phyloP scores from a whole-genome alignment of 2,888 invertebrate species.

The Deilephila porcellus region DNA sequence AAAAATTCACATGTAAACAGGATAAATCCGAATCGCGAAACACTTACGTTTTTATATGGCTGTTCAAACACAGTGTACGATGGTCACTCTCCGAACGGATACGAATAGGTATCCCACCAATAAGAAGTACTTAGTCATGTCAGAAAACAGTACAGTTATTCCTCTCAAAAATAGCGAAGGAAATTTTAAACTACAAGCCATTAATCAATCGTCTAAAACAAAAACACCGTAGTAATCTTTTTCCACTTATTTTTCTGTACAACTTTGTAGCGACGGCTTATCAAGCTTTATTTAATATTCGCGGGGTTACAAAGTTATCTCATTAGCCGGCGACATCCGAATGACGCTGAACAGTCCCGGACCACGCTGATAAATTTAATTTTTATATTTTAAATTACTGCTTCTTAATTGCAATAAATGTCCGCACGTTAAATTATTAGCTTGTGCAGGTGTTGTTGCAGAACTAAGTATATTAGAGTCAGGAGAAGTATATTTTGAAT shows the following conservation, averaged over 20 bases:
- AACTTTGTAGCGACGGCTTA: conserved; percentile 26
- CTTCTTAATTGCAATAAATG: conserved; percentile 11
- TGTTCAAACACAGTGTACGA: too few species aligned
- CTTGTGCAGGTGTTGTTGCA: neutral
- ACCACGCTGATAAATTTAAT: conserved; percentile 16
- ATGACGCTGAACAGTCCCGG: conserved; percentile 29
- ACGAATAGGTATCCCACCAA: too few species aligned
- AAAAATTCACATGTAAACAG: too few species aligned
- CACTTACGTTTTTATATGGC: too few species aligned
- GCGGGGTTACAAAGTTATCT: conserved; percentile 53
- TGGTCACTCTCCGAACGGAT: too few species aligned
- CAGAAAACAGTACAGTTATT: too few species aligned
- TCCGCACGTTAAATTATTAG: neutral
- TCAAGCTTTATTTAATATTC: conserved; percentile 49
- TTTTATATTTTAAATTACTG: conserved; percentile 17
- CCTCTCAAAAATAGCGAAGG: too few species aligned
- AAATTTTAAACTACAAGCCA: neutral
- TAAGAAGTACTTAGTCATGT: too few species aligned
- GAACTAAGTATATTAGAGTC: neutral
- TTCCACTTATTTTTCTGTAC: neutral
- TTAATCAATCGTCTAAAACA: neutral
- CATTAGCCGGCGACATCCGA: conserved; percentile 43
- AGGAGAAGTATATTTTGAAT: too few species aligned
- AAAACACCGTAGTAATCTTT: neutral
- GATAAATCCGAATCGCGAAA: too few species aligned